A percentile compares a stretch with the other conserved stretches of the same genome.
Evolutionary conservation across 2,113 vertebrate genomes (phyloP).

Genomic region (Speoplatyrhinus poulsoni): DNA sequence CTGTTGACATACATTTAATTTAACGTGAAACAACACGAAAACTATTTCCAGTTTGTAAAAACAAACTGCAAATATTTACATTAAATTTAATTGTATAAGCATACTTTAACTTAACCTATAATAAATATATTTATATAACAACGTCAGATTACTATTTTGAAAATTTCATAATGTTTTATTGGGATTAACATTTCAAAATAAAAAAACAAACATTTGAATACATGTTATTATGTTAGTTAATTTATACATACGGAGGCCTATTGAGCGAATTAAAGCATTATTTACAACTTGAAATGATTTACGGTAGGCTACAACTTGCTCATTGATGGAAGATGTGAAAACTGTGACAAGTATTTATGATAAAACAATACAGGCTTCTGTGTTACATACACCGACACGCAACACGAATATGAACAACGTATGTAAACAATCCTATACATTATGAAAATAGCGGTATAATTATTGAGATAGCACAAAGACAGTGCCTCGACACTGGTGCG

Average conservation of each 20-base stretch:
- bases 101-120: no score
- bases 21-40: neutral
- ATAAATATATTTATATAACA: no score
- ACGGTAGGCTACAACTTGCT: conserved; percentile 24
- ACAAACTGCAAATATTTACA: neutral
- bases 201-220: neutral
- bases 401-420: neutral
- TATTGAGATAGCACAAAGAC: neutral
- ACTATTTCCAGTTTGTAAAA: neutral
- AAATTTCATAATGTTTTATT: neutral
- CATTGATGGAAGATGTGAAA: conserved; percentile 4
- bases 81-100: no score
- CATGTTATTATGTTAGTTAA: neutral
- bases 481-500: conserved; percentile 4
- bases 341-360: neutral
- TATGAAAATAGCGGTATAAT: conserved; percentile 14
- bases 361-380: neutral
- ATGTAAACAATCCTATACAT: neutral
- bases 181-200: neutral
- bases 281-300: conserved; percentile 19
- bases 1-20: conserved; percentile 14
- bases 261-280: neutral
- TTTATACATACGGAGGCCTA: neutral
- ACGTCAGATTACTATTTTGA: no score
- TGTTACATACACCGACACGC: neutral